Evolutionary conservation across 2,888 invertebrate genomes (phyloP), one percentile per base, ranked within the genome.

Genomic region (Gari tellinella): DNA sequence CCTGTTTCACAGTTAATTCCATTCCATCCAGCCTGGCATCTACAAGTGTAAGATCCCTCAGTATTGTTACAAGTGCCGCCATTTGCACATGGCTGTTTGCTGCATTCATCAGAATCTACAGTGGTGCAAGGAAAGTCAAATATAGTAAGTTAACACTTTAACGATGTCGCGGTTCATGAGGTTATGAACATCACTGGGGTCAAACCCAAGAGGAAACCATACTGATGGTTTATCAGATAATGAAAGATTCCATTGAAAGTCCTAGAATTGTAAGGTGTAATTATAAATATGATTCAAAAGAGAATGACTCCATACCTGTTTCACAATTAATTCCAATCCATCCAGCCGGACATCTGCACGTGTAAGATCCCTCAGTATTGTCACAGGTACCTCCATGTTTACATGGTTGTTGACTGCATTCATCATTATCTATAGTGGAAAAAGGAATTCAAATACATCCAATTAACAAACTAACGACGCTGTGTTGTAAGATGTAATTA

Each of bases 11-110:
- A 78, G 46, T 69, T 70, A 17, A 66, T 58, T 15, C 78, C 78
- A 0, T 63, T 62, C 78, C 78, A 75, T 10, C 69, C 72, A 26
- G 43, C 41, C 0, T 68, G 66, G 66, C 79, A 79, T 46, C 45
- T 48, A 26, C 79, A 79, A 3, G 56, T 61, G 52, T 75, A 79
- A 0, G 72, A 68, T 1, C 79, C 79, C 31, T 66, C 60, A 14
- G 49, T 79, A 52, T 81, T 81, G 19, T 55, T 51, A 46, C 79
- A 81, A 12, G 72, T 69, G 5, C 79, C 77, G 2, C 69, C 72
- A 56, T 75, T 65, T 8, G 49, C 17, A 53, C 79, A 79, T 2
- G 75, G 75, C 23, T 61, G 60, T 0, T 49, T 48, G 12, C 55
- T 15, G 56, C 79, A 79, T 43, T 79, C 79, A 41, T 79, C 65